A percentile compares a stretch with the other conserved stretches of the same genome.
These are phyloP conservation scores for Silurus aristotelis DNA, from an alignment of 2,797 vertebrate genomes.

Conservation along the genomic window DNA sequence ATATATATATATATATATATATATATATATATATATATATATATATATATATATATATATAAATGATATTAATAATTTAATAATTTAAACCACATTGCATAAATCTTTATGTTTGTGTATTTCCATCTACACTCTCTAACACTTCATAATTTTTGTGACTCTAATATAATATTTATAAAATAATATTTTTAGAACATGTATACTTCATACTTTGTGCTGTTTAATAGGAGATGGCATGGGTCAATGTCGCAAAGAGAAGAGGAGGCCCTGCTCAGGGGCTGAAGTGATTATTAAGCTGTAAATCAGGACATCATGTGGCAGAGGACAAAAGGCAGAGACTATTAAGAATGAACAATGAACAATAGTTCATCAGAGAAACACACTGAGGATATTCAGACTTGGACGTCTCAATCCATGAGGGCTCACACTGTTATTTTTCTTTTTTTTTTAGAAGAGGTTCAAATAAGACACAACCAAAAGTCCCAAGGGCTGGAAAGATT, in stretches of 20 bases:
- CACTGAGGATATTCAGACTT: slow-evolving; percentile 43
- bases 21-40: not conserved
- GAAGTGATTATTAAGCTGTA: slow-evolving; percentile 10
- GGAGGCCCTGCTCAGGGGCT: slow-evolving; percentile 12
- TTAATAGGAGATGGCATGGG: slow-evolving; percentile 13
- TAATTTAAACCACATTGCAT: not conserved
- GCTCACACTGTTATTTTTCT: slow-evolving; percentile 22
- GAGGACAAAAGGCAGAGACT: slow-evolving; percentile 28
- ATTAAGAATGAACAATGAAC: slow-evolving; percentile 41
- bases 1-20: too few species aligned
- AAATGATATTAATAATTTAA: not conserved
- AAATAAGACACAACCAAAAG: slow-evolving; percentile 21
- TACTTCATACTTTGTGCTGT: not conserved
- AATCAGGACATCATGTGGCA: slow-evolving; percentile 1
- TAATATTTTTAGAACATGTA: not conserved
- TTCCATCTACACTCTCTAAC: not conserved
- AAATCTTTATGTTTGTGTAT: not conserved
- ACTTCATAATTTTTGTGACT: not conserved
- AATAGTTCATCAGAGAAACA: slow-evolving; percentile 39
- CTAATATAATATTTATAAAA: not conserved
- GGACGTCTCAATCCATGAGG: slow-evolving; percentile 35
- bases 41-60: not conserved
- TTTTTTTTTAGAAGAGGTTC: slow-evolving; percentile 30
- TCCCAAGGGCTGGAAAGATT: slow-evolving; percentile 29
- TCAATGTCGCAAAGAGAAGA: not conserved